These are phyloP conservation scores for Platyscapa corneri DNA, from an alignment of 1,140 invertebrate species.

Conservation along the genomic window DNA sequence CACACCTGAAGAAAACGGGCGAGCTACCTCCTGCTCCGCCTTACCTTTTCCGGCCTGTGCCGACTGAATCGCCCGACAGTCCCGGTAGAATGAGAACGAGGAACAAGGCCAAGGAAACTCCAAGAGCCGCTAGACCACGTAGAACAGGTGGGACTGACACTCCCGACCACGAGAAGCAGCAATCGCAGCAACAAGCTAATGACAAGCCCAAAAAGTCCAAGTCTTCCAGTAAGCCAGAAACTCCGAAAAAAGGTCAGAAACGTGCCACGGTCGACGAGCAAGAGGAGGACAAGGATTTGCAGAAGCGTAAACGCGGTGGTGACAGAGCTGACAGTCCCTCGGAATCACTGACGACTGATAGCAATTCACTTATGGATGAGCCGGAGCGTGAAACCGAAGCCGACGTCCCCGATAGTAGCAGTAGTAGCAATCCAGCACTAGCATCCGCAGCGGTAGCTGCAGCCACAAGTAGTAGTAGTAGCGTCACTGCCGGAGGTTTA, in stretches of 20 bases:
- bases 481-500: slow-evolving; percentile 23
- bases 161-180: slow-evolving; percentile 79
- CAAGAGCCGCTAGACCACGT: slow-evolving; percentile 78
- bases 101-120: slow-evolving; percentile 86
- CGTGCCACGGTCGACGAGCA: slow-evolving; percentile 80
- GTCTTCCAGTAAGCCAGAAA: slow-evolving; percentile 79
- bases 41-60: slow-evolving; percentile 84
- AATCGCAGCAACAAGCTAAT: slow-evolving; percentile 58
- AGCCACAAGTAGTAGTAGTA: slow-evolving; percentile 22
- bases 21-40: slow-evolving; percentile 81
- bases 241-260: slow-evolving; percentile 83
- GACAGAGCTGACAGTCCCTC: slow-evolving; percentile 82
- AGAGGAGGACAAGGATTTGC: slow-evolving; percentile 80
- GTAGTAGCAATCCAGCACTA: slow-evolving; percentile 71
- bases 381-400: slow-evolving; percentile 76
- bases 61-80: slow-evolving; percentile 84
- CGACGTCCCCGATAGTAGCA: slow-evolving; percentile 68
- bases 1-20: slow-evolving; percentile 89
- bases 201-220: slow-evolving; percentile 79
- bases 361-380: slow-evolving; percentile 86
- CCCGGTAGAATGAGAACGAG: slow-evolving; percentile 91
- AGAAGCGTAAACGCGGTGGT: slow-evolving; percentile 80
- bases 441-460: slow-evolving; percentile 50
- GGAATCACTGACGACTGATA: slow-evolving; percentile 87
- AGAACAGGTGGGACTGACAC: slow-evolving; percentile 83